Conservation (phyloP, 2,797 vertebrate genomes). For the Chelonia mydas region DNA sequence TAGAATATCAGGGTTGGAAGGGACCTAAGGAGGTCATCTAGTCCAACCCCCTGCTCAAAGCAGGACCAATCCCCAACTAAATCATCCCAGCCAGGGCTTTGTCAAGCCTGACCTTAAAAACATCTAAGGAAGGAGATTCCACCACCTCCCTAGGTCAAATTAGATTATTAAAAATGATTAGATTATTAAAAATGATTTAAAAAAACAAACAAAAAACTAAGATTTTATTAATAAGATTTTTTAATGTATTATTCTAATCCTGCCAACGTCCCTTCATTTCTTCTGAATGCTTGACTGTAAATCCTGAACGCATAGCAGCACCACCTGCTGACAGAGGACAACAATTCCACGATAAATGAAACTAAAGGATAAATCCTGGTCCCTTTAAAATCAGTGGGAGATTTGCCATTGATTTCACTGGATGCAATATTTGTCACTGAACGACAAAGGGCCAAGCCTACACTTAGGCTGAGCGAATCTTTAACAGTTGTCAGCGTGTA, state of each 20-base stretch:
- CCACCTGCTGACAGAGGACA: constrained; percentile 53
- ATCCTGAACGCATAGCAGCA: neutral
- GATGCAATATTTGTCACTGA: neutral
- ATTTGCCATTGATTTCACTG: neutral
- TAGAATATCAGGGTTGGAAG: too few relatives aligned
- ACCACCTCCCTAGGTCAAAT: neutral
- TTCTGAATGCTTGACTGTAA: neutral
- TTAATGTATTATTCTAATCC: neutral
- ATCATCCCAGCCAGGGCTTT: too few relatives aligned
- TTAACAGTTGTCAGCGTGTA: neutral
- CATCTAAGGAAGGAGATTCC: too few relatives aligned
- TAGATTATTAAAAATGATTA: neutral
- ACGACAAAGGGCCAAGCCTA: neutral
- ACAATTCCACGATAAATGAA: neutral
- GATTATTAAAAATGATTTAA: neutral
- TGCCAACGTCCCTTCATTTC: neutral
- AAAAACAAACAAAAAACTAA: neutral
- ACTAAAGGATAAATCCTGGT: neutral
- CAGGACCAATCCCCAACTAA: too few relatives aligned
- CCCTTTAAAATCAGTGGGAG: neutral
- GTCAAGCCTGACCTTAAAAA: too few relatives aligned
- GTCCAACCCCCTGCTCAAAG: too few relatives aligned
- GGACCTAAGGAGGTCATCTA: too few relatives aligned
- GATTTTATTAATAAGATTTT: neutral
- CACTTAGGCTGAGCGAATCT: neutral